Base-by-base conservation (phyloP, 2,113 vertebrate species). In the Tricholaema leucomelas region DNA sequence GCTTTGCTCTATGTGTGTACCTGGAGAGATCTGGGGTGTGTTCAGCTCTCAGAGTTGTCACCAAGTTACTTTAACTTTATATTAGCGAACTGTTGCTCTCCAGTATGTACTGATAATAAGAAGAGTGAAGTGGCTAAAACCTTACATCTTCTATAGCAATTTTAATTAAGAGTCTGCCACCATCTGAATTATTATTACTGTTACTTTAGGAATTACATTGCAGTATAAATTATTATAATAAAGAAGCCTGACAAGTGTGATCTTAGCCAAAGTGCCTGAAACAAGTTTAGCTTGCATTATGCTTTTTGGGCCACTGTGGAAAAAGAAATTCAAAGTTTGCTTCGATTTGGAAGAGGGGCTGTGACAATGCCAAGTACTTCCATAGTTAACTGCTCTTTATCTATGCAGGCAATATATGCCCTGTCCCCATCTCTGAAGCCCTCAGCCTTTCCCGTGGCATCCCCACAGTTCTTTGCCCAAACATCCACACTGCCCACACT, bases 171-270 rank as follows among this genome's bases (percentile, higher is more conserved):
- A 82, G 70, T 73, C 78, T 92, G 91, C 75, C 94, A 88, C 59
- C 50, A 42, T 85, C 35, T 94, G 66, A 95, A 72, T 91, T 94
- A 95, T 75, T 94, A 63, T 85, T 75, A 64, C 38, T 15, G 33
- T 73, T 93, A 93, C 75, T 94, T 95, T 76, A 90, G 86, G 71
- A 93, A 95, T 95, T 95, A 81, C 72, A 93, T 3, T 91, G 75
- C 66, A 58, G 54, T 74, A 81, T 64, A 75, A 88, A 90, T 90
- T 87, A 83, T 82, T 65, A 63, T 60, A 65, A 78, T 88, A 85
- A 83, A 91, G 70, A 81, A 90, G 66, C 36, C 38, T 72, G 36
- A 54, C 35, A 88, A 60, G 8, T n/a, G 21, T 27, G 6, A 69
- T 90, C 52, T 69, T 69, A 55, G 73, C 64, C 80, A 72, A 88